Base-by-base conservation (phyloP, 2,888 invertebrate species). In the Brenthis hecate region DNA sequence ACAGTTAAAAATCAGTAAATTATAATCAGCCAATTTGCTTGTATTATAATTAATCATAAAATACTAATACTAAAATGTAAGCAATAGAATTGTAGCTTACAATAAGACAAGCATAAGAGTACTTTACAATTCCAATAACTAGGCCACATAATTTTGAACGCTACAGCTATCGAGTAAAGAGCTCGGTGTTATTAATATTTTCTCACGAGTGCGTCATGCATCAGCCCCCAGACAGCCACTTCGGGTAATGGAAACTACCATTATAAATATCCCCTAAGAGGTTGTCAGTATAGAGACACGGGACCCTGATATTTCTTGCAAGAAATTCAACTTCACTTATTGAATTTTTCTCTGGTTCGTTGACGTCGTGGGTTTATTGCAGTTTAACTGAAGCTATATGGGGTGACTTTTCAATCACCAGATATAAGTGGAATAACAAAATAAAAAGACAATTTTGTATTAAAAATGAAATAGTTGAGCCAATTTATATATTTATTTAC, bases 241-340 rank as follows among this genome's bases (percentile, higher is more conserved):
- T 78, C 76, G 76, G 75, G 80, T 89, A 91, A 91, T 91, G 88
- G 89, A 81, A 87, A 85, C 85, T 85, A 86, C 85, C 83, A 88
- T 90, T 89, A 90, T 89, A 89, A 86, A 91, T 91, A 88, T 87
- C 81, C 83, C 79, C 86, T 90, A 89, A 90, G 83, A 89, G 88
- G 84, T 76, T 88, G 90, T 87, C 88, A 71, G 55, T 71, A 63
- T 43, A 43, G 72, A 77, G 80, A 80, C 81, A 81, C 74, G 80
- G 70, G 80, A 81, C 85, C 86, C 86, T 86, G 86, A 87, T 87
- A 87, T 87, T 84, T 81, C 79, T 77, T 76, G 72, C 77, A 72
- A 77, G 66, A 63, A 69, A 69, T 65, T 54, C 51, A 19, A 64
- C 66, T 58, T 71, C 28, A 72, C 51, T 62, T 72, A 70, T 72